Base-by-base conservation (phyloP, 2,888 invertebrate species). In the Leucophenga maculata region DNA sequence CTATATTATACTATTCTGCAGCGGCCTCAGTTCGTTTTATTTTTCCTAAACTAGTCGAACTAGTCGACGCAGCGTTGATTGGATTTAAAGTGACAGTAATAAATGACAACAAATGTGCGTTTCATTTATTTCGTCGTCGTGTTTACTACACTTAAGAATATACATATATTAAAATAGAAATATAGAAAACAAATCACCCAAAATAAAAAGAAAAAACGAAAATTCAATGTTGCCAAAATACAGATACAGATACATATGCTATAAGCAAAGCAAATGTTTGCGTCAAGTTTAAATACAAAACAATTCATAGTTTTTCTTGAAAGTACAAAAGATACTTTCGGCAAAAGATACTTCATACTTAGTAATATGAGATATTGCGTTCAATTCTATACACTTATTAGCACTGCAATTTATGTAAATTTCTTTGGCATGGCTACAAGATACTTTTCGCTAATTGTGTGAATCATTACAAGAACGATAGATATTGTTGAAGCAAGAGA, bases 51-150 rank as follows among this genome's bases (percentile, higher is more conserved):
- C 44, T 64, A 64, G 70, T 72, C 75, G 74, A 74, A 75, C 76
- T n/a, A n/a, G 80, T 75, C 76, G 81, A 82, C 79, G 77, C 78
- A 83, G 78, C 78, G 83, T 80, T 83, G 84, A 85, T 84, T 80
- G 85, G 84, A 85, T 85, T 82, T 78, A 80, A 84, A 80, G 77
- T 85, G 85, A 84, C 84, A 84, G 80, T 85, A 82, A 84, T 82
- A 84, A 85, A 84, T 84, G 85, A 84, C 85, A 78, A 77, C 79
- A 78, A 84, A 82, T 80, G 85, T 78, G 75, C 75, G 76, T 77
- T 76, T 77, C 80, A 72, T 78, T 83, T 83, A 39, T 39, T 39
- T 39, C 11, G 39, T 39, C 8, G 39, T 39, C 11, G 32, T 32
- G 8, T 26, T 59, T 59, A 31, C 59, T 59, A 26, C 46, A 57